Conservation (phyloP, 2,113 vertebrate species). For the Ptyas mucosa region DNA sequence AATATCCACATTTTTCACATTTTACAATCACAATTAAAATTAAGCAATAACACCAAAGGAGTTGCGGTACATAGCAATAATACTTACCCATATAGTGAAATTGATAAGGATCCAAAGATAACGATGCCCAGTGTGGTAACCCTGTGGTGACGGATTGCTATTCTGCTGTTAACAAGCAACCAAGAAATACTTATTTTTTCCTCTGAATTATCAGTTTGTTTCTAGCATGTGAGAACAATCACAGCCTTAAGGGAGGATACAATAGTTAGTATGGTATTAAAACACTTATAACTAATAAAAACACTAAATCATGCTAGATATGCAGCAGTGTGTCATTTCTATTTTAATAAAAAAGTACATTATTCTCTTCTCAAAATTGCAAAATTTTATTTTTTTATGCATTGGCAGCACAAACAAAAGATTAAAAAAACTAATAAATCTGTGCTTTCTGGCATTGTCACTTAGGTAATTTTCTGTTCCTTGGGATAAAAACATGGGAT, state of each 20-base stretch:
- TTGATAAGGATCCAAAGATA: constrained; percentile 86
- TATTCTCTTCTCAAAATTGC: constrained; percentile 82
- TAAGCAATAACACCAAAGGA: constrained; percentile 87
- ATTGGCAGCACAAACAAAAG: constrained; percentile 79
- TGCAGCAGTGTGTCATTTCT: constrained; percentile 86
- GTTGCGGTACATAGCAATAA: constrained; percentile 81
- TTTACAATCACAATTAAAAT: constrained; percentile 87
- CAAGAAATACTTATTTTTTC: constrained; percentile 91
- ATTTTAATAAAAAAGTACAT: constrained; percentile 88
- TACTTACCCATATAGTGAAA: constrained; percentile 81
- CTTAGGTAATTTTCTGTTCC: constrained; percentile 71
- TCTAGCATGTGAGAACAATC: constrained; percentile 84
- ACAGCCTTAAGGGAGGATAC: constrained; percentile 86
- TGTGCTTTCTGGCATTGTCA: constrained; percentile 76
- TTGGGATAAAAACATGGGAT: constrained; percentile 66
- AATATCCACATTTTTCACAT: constrained; percentile 84
- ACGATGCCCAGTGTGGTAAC: constrained; percentile 82
- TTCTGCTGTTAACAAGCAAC: constrained; percentile 87
- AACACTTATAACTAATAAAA: constrained; percentile 97
- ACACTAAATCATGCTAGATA: constrained; percentile 92
- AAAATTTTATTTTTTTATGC: constrained; percentile 82
- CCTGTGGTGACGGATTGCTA: constrained; percentile 90
- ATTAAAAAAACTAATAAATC: constrained; percentile 80
- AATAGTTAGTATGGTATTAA: constrained; percentile 95
- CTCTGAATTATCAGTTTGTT: constrained; percentile 94